These are phyloP conservation scores for Maccullochella peelii DNA, from an alignment of 2,113 vertebrate genomes.

Conservation along the genomic window DNA sequence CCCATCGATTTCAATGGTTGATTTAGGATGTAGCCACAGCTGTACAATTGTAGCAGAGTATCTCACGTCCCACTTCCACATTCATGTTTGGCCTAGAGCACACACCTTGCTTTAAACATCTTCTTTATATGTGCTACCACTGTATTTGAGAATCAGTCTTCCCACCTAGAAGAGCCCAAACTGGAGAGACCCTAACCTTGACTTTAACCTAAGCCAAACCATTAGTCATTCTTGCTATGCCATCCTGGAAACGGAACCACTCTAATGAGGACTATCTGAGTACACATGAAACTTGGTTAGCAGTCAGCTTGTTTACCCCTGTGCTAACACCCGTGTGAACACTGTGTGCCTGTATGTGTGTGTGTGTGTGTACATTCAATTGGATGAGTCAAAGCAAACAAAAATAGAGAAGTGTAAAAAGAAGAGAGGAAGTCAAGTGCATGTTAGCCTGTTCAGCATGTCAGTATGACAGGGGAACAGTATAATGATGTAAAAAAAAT, in stretches of 20 bases:
- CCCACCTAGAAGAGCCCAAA: too few species aligned
- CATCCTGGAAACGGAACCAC: neutral
- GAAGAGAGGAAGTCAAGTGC: neutral
- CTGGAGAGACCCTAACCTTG: too few species aligned
- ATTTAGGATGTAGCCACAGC: constrained; percentile 28
- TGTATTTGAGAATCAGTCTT: neutral
- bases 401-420: neutral
- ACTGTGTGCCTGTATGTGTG: constrained; percentile 4
- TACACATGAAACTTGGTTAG: neutral
- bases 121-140: neutral
- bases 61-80: neutral
- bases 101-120: neutral
- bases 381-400: neutral
- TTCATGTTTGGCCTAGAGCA: neutral
- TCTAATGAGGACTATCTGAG: neutral
- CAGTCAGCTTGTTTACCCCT: constrained; percentile 15
- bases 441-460: neutral
- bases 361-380: neutral
- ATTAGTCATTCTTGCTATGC: neutral
- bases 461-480: neutral
- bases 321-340: constrained; percentile 27
- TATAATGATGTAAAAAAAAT: neutral
- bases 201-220: neutral
- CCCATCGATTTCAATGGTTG: constrained; percentile 12
- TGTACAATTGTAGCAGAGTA: neutral